Conservation (phyloP, 2,797 vertebrate species). For the Tiaroga cobitis region DNA sequence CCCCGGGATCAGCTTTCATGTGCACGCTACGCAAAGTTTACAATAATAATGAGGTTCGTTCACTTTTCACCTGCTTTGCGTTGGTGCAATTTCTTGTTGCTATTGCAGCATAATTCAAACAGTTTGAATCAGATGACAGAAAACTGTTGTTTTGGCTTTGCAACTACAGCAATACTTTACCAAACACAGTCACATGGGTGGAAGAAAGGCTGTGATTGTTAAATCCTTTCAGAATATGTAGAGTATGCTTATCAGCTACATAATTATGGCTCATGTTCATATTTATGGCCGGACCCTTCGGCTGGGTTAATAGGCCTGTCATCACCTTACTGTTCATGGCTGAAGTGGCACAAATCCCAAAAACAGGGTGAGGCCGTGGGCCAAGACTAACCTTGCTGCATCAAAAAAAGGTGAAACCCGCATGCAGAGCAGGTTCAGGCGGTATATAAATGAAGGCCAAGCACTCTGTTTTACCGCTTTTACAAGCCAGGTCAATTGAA, state of each 20-base stretch:
- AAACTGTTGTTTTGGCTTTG: slow-evolving; percentile 11
- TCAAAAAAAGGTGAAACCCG: slow-evolving; percentile 68
- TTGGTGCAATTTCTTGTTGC: slow-evolving; percentile 12
- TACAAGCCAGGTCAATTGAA: slow-evolving; percentile 56
- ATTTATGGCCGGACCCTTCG: not conserved
- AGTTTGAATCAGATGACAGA: slow-evolving; percentile 36
- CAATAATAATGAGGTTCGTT: slow-evolving; percentile 29
- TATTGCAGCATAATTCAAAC: not conserved
- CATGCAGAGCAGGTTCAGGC: slow-evolving; percentile 54
- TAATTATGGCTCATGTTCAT: slow-evolving; percentile 19
- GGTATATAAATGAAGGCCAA: slow-evolving; percentile 66
- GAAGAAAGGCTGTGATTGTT: slow-evolving; percentile 12
- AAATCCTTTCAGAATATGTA: slow-evolving; percentile 1
- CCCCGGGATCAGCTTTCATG: slow-evolving; percentile 10
- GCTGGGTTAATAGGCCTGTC: slow-evolving; percentile 30
- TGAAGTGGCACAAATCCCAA: slow-evolving; percentile 61
- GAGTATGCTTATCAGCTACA: not conserved
- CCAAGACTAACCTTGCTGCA: slow-evolving; percentile 71
- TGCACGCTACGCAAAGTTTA: not conserved
- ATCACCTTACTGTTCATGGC: slow-evolving; percentile 30
- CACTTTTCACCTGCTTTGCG: not conserved
- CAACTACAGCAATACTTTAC: not conserved
- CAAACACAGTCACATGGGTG: not conserved
- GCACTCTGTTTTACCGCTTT: slow-evolving; percentile 65
- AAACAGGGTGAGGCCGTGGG: slow-evolving; percentile 72